Base-by-base conservation (phyloP, 2,797 vertebrate genomes). In the Anguilla pacifica region DNA sequence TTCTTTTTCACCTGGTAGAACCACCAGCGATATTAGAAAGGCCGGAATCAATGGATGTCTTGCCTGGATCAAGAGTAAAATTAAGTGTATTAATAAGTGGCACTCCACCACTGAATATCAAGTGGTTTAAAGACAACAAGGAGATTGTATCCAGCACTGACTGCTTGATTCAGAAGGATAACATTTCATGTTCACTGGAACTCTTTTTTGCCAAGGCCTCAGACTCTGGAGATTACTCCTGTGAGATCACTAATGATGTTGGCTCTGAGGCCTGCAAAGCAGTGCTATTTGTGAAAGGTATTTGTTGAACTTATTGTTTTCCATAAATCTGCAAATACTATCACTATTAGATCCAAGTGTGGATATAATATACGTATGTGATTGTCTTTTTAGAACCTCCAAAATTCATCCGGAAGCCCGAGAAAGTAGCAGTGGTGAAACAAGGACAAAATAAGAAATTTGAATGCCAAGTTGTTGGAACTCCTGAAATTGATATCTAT, bases 271-370 rank as follows among this genome's bases (percentile, higher is more conserved):
- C 97, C 89, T 98, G 97, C 91, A 98, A 98, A 94, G 92, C 96
- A 72, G 88, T 95, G 1, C 95, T 99, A 77, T 99, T 99, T 95
- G 98, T 99, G 31, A 99, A 99, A 99, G 99, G 98, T 99, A 93
- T 91, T 93, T 85, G 88, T 89, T n/a, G 59, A 89, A 89, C 10
- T 9, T 89, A 84, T 43, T 13, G 88, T 85, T 17, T 89, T 79
- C 35, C 11, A 90, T 84, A 89, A 87, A 89, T 0, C 82, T 90
- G 89, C n/a, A 86, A 89, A 39, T 79, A 82, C 59, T 74, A 1
- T 85, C 70, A 77, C 6, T 53, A 9, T 31, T 82, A 13, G 9
- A 72, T 15, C 28, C 70, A 28, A 28, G 74, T 90, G 39, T 49
- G 22, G 25, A 2, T 87, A 43, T 88, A 84, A 85, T 86, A 81